Evolutionary conservation across 2,888 invertebrate genomes (phyloP).

Genomic region (Cryptocephalus moraei): DNA sequence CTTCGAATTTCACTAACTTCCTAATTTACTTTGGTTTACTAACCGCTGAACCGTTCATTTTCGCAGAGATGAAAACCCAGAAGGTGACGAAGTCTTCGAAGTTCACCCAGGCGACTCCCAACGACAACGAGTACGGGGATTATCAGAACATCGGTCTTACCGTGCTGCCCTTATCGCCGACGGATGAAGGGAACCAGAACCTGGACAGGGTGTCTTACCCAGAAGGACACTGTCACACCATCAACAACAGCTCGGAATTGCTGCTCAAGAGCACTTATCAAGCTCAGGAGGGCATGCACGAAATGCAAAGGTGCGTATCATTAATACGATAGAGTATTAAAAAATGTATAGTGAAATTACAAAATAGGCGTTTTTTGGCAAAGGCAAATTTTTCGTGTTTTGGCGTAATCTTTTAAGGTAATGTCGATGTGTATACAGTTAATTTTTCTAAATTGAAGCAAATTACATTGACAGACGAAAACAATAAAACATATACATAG

Average conservation of each 20-base stretch:
- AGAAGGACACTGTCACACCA: slow-evolving; percentile 18
- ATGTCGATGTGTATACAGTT: too few relatives aligned
- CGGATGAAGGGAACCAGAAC: slow-evolving; percentile 25
- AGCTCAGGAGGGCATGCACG: slow-evolving; percentile 18
- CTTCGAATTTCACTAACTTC: too few relatives aligned
- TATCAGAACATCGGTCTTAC: slow-evolving; percentile 30
- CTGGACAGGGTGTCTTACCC: slow-evolving; percentile 17
- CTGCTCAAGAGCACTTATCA: slow-evolving; percentile 26
- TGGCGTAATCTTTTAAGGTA: too few relatives aligned
- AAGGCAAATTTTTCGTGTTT: too few relatives aligned
- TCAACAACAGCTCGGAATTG: slow-evolving; percentile 28
- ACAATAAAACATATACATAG: too few relatives aligned
- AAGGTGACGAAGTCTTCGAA: slow-evolving; percentile 33
- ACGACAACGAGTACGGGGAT: slow-evolving; percentile 31
- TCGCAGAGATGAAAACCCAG: slow-evolving; percentile 20
- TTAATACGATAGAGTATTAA: too few relatives aligned
- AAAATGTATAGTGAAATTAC: too few relatives aligned
- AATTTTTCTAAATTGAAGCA: too few relatives aligned
- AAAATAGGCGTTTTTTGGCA: too few relatives aligned
- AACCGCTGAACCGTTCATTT: neutral
- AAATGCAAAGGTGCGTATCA: slow-evolving; percentile 17
- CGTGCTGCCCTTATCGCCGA: slow-evolving; percentile 17
- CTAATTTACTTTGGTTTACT: too few relatives aligned
- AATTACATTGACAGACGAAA: too few relatives aligned
- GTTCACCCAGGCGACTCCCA: slow-evolving; percentile 33